These are phyloP conservation scores for Idaea straminata DNA, from an alignment of 2,888 invertebrate species.

Conservation along the genomic window DNA sequence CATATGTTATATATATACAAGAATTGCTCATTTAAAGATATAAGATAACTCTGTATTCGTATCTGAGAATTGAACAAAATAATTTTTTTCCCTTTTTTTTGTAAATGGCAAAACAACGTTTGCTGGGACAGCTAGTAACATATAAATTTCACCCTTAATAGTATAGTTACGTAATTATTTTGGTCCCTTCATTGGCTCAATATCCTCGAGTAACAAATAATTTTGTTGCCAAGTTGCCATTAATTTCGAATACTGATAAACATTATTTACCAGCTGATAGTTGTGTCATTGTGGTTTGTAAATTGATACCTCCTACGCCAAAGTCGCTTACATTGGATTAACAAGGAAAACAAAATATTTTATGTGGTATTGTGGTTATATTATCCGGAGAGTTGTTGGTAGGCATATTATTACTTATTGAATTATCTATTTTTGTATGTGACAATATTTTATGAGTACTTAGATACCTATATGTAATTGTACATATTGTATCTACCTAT, in stretches of 20 bases:
- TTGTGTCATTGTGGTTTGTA: background rate
- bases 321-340: background rate
- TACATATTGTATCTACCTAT: no score
- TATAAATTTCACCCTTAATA: no score
- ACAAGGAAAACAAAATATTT: conserved; percentile 1
- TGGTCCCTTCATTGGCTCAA: no score
- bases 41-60: no score
- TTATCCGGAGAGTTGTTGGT: background rate
- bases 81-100: no score
- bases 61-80: no score
- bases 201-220: background rate
- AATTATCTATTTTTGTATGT: background rate
- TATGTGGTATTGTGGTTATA: background rate
- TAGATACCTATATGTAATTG: no score
- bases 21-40: no score
- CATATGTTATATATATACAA: no score
- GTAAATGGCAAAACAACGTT: no score
- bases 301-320: background rate
- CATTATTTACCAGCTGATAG: background rate
- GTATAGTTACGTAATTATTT: no score
- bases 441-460: background rate
- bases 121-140: no score
- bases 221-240: background rate
- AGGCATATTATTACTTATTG: background rate
- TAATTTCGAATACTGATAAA: background rate